Evolutionary conservation across 2,888 invertebrate genomes (phyloP).

Genomic region (Orthosia gothica): DNA sequence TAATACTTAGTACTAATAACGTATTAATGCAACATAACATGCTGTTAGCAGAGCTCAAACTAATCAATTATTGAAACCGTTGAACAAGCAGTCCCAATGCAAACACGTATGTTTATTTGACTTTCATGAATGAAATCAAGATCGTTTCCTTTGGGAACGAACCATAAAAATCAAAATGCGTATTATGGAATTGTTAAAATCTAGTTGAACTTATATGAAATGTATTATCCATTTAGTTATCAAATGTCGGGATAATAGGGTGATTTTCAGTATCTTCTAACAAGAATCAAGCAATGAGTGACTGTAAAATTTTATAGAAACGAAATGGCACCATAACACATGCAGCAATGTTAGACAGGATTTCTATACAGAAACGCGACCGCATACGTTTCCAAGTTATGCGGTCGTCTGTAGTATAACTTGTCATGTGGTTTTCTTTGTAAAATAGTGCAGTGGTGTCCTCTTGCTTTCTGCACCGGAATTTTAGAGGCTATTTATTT

Average conservation of each 20-base stretch:
- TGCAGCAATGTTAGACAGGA: no score
- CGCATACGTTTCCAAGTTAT: neutral
- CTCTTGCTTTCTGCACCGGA: no score
- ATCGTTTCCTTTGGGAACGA: slow-evolving; percentile 13
- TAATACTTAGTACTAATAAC: slow-evolving; percentile 18
- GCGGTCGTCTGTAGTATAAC: no score
- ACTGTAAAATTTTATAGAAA: no score
- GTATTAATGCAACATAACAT: slow-evolving; percentile 22
- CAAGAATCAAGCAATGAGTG: no score
- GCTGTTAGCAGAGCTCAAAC: slow-evolving; percentile 36
- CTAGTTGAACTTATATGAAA: neutral
- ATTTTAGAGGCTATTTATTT: no score
- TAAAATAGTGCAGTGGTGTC: no score
- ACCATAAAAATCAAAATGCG: slow-evolving; percentile 15
- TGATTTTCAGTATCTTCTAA: no score
- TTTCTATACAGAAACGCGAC: neutral
- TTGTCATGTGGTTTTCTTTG: no score
- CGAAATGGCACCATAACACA: no score
- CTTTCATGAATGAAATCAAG: slow-evolving; percentile 31
- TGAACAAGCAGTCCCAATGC: slow-evolving; percentile 26
- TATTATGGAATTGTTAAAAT: neutral
- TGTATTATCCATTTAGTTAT: neutral
- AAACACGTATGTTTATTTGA: slow-evolving; percentile 44
- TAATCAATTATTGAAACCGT: slow-evolving; percentile 48
- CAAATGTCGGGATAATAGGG: neutral